A percentile compares a stretch with the other conserved stretches of the same genome.
These are phyloP conservation scores for Prosopocoilus inquinatus DNA, from an alignment of 2,888 invertebrate genomes.

Conservation along the genomic window DNA sequence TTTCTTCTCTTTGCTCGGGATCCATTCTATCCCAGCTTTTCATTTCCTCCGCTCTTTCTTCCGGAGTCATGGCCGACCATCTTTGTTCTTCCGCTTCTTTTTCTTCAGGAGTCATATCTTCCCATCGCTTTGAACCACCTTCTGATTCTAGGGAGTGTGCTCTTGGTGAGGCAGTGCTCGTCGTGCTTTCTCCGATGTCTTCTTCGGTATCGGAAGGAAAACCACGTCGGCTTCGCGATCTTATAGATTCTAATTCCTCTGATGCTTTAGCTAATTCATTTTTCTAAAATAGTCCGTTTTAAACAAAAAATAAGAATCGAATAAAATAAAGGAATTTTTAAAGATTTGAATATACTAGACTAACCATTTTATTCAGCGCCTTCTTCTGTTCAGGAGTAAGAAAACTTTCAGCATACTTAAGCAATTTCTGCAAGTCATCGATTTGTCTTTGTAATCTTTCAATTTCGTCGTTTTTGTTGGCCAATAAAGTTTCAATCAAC, in stretches of 20 bases:
- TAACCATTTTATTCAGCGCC: slow-evolving; percentile 31
- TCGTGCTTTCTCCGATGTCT: neutral
- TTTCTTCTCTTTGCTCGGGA: too few relatives aligned
- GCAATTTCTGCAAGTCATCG: slow-evolving; percentile 42
- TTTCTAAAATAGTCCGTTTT: neutral
- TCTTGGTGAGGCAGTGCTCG: neutral
- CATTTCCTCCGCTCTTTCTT: neutral
- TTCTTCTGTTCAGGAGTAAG: slow-evolving; percentile 40
- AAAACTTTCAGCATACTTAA: slow-evolving; percentile 35
- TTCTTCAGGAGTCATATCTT: neutral
- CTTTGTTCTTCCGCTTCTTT: neutral
- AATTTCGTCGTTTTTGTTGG: slow-evolving; percentile 56
- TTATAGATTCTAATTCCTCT: neutral
- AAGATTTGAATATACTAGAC: neutral
- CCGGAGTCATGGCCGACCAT: neutral
- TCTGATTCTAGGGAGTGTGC: neutral
- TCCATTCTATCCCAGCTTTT: neutral
- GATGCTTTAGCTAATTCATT: neutral
- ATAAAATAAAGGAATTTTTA: neutral
- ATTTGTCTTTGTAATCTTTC: slow-evolving; percentile 52
- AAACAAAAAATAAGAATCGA: too few relatives aligned
- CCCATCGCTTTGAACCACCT: neutral
- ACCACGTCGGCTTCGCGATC: neutral
- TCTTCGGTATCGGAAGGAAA: neutral
- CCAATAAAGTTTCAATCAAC: slow-evolving; percentile 42